These are phyloP conservation scores for Heliconius hortense DNA, from an alignment of 2,888 invertebrate genomes.

Conservation along the genomic window DNA sequence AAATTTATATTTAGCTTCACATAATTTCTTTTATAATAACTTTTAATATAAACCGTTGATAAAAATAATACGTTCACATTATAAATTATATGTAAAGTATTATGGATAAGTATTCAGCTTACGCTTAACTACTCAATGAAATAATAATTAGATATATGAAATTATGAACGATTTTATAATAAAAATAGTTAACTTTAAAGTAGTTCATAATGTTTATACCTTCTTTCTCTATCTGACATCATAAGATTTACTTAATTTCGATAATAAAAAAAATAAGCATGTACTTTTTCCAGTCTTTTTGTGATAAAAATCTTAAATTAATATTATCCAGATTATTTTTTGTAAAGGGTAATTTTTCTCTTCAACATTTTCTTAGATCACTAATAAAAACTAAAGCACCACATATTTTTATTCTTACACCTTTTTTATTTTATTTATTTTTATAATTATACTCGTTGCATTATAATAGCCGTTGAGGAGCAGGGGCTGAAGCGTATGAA, in stretches of 20 bases:
- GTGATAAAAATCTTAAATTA: neutral
- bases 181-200: neutral
- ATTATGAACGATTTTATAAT: neutral
- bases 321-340: neutral
- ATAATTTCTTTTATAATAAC: no score
- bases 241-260: neutral
- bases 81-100: neutral
- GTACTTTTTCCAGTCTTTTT: neutral
- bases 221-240: neutral
- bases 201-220: neutral
- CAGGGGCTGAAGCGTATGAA: no score
- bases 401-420: neutral
- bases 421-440: neutral
- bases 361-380: constrained; percentile 4
- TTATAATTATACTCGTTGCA: no score
- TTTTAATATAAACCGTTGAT: neutral
- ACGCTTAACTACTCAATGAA: neutral
- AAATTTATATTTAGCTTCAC: neutral
- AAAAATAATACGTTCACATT: neutral
- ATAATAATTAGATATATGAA: neutral
- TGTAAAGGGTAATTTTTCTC: neutral
- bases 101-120: neutral
- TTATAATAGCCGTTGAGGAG: no score
- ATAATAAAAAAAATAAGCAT: neutral
- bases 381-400: constrained; percentile 13